A percentile compares a stretch with the other conserved stretches of the same genome.
These are phyloP conservation scores for Megastigmus dorsalis DNA, from an alignment of 2,888 invertebrate species.

Conservation along the genomic window DNA sequence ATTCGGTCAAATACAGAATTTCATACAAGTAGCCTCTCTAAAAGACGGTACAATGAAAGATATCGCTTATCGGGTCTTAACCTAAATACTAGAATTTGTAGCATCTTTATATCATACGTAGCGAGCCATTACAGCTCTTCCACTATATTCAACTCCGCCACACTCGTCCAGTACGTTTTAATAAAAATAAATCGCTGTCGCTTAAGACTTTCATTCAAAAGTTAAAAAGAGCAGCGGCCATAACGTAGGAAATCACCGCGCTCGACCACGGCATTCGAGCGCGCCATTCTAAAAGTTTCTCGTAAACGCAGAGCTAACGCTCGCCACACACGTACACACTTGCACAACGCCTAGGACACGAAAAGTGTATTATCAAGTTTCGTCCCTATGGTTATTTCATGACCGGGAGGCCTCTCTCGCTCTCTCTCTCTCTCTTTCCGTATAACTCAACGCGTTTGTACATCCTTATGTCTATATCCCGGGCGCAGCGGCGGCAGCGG, in stretches of 20 bases:
- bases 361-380: constrained; percentile 38
- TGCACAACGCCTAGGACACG: neutral
- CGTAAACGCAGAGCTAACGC: neutral
- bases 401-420: neutral
- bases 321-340: neutral
- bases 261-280: constrained; percentile 2
- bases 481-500: neutral
- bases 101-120: too few relatives aligned
- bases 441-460: constrained; percentile 14
- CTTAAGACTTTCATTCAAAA: neutral
- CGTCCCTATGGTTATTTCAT: constrained; percentile 34
- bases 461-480: constrained; percentile 28
- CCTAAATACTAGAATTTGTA: too few relatives aligned
- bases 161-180: too few relatives aligned
- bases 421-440: too few relatives aligned
- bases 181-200: neutral
- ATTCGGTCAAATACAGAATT: too few relatives aligned
- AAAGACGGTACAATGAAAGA: too few relatives aligned
- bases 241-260: neutral
- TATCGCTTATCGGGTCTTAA: too few relatives aligned
- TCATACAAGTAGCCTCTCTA: too few relatives aligned
- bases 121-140: too few relatives aligned
- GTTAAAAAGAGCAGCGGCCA: neutral
- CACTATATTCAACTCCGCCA: too few relatives aligned
- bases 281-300: neutral